Evolutionary conservation across 2,888 invertebrate species (phyloP).

Genomic region (Chrysolina haemoptera): DNA sequence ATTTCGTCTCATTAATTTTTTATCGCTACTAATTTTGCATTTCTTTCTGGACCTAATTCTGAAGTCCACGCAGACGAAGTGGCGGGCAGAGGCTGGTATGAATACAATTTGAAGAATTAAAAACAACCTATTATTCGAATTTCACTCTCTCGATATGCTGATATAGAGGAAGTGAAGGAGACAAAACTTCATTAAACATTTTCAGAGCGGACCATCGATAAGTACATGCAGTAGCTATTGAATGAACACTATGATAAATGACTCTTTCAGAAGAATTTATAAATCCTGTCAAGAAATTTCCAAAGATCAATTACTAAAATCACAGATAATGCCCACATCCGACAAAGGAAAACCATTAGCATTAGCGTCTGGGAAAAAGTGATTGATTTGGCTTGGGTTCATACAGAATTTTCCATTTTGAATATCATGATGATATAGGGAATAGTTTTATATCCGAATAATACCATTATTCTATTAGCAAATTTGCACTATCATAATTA

Average conservation of each 20-base stretch:
- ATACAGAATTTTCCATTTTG: background rate
- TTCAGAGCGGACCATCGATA: background rate
- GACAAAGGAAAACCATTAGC: slow-evolving; percentile 47
- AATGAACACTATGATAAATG: slow-evolving; percentile 55
- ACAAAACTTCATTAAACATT: background rate
- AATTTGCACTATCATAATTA: too few species aligned
- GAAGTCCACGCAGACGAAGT: too few species aligned
- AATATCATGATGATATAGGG: slow-evolving; percentile 15
- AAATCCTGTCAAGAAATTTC: slow-evolving; percentile 62
- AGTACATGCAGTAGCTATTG: background rate
- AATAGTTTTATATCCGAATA: background rate
- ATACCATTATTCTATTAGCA: too few species aligned
- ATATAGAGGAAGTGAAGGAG: background rate
- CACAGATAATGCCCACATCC: slow-evolving; percentile 51
- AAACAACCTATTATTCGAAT: too few species aligned
- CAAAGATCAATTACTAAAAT: slow-evolving; percentile 62
- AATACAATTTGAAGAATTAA: too few species aligned
- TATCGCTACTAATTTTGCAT: too few species aligned
- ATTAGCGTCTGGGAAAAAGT: slow-evolving; percentile 39
- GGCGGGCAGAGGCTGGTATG: too few species aligned
- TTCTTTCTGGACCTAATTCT: too few species aligned
- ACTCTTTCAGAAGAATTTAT: slow-evolving; percentile 59
- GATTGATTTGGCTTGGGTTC: slow-evolving; percentile 36
- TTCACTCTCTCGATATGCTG: background rate
- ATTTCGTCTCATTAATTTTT: too few species aligned